A percentile compares a stretch with the other conserved stretches of the same genome.
phyloP scores from a whole-genome alignment of 2,888 invertebrate genomes.

The Seladonia tumulorum region DNA sequence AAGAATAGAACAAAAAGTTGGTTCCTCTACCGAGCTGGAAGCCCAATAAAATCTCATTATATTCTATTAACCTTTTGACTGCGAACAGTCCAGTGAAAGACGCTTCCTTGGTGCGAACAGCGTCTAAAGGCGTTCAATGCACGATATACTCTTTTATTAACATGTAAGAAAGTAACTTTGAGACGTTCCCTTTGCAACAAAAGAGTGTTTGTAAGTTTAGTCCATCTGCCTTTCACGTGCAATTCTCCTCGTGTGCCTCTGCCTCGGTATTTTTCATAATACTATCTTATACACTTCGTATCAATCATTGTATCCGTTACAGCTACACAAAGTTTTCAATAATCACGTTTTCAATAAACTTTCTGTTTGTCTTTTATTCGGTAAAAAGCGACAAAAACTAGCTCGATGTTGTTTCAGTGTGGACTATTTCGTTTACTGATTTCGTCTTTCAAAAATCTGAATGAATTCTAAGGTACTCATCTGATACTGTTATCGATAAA shows the following conservation, averaged over 20 bases:
- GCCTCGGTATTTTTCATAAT: neutral
- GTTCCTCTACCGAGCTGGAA: slow-evolving; percentile 1
- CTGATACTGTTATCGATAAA: too few species aligned
- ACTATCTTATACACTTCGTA: too few species aligned
- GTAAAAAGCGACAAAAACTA: too few species aligned
- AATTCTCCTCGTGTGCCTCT: neutral
- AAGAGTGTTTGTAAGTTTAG: neutral
- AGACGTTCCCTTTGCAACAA: neutral
- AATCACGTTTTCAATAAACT: too few species aligned
- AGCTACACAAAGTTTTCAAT: too few species aligned
- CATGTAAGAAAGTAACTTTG: neutral
- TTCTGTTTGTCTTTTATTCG: too few species aligned
- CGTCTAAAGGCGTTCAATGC: neutral
- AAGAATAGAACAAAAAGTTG: neutral
- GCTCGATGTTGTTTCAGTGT: too few species aligned
- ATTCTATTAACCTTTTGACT: slow-evolving; percentile 9
- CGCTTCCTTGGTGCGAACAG: neutral
- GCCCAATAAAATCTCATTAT: neutral
- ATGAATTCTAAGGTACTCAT: too few species aligned
- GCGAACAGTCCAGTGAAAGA: slow-evolving; percentile 1
- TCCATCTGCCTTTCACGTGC: neutral
- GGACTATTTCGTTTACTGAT: too few species aligned
- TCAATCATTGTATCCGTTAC: too few species aligned
- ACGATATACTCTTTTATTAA: neutral
- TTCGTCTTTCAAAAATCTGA: too few species aligned